These are phyloP conservation scores for Enteromius mattozi DNA, from an alignment of 2,797 vertebrate species.

Conservation along the genomic window DNA sequence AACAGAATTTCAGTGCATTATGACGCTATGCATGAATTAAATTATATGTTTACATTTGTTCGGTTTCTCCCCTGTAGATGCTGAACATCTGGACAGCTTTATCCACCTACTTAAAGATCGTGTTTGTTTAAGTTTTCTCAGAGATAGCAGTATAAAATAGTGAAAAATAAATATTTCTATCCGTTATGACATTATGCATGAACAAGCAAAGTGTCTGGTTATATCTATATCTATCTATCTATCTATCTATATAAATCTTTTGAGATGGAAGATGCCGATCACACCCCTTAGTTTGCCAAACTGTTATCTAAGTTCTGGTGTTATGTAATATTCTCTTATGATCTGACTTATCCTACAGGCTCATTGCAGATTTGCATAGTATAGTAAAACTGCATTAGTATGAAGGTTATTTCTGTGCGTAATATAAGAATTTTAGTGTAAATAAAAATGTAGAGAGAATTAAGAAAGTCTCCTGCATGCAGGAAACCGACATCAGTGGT, in stretches of 20 bases:
- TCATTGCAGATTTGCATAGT: not conserved
- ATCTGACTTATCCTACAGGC: not conserved
- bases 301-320: constrained; percentile 25
- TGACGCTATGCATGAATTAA: not conserved
- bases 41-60: not conserved
- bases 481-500: not conserved
- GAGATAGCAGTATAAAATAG: not conserved
- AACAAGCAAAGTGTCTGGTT: not conserved
- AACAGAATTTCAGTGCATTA: not conserved
- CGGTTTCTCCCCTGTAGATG: not conserved
- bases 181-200: not conserved
- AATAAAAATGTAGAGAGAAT: not conserved
- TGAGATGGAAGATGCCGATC: not conserved
- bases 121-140: not conserved
- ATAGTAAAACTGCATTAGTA: not conserved
- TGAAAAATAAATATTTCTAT: not conserved
- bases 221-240: not conserved
- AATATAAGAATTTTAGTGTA: not conserved
- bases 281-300: constrained; percentile 9
- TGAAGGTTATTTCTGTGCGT: not conserved
- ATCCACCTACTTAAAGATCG: not conserved
- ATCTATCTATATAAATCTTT: not conserved
- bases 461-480: not conserved
- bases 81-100: not conserved
- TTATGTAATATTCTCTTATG: constrained; percentile 17